Base-by-base conservation (phyloP, 2,888 invertebrate species). In the Macaria notata region DNA sequence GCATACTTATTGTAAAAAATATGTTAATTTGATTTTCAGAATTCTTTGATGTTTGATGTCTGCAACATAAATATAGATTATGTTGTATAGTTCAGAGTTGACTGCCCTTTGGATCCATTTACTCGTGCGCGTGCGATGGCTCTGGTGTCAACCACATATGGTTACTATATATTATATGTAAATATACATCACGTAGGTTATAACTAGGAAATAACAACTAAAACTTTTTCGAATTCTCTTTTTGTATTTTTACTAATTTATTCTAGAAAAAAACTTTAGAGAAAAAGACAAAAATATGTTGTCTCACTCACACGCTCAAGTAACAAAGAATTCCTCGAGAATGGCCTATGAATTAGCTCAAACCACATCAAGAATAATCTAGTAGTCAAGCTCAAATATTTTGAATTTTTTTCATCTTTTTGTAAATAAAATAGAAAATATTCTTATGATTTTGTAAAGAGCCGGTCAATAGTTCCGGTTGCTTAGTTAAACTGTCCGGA, bases 301-400 rank as follows among this genome's bases (percentile, higher is more conserved):
- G 54, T 59, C 54, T 51, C 45, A 39, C 47, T 45, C 46, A 39
- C 54, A 39, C 49, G 54, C 56, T 61, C 54, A 57, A 60, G 47
- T 47, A 42, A 46, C 47, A 46, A 53, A 39, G 43, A 50, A 52
- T 58, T 54, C 56, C 38, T 59, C 48, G 41, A 51, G 30, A 52
- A n/a, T 51, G 62, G 66, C 66, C 66, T 66, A 66, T 41, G 31
- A 53, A 50, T 57, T 61, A 63, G 64, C 66, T 66, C 66, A 63
- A 66, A 60, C 46, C 38, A 58, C 61, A 64, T 64, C 61, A 58
- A 30, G 49, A 61, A 50, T 50, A 49, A 54, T 62, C 44, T 52
- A 63, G 57, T 53, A 41, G 43, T 54, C 41, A 53, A 55, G 63
- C 65, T 63, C 62, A 59, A 56, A 57, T 56, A 38, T 61, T 56